Percentiles rank a stretch among this genome's conserved stretches.
These are phyloP conservation scores for Schrankia costaestrigalis DNA, from an alignment of 2,888 invertebrate species.

Conservation along the genomic window DNA sequence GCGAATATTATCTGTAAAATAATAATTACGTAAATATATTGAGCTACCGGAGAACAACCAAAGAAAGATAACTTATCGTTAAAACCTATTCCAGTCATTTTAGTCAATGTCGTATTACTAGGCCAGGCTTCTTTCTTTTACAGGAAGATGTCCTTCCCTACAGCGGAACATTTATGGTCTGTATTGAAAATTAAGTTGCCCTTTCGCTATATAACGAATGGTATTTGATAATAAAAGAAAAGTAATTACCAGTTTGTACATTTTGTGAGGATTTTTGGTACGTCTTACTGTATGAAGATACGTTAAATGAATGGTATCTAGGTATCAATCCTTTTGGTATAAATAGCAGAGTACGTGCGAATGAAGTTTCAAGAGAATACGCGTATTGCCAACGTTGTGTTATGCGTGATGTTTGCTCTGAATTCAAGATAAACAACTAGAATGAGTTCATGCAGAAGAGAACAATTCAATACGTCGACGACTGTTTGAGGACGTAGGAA, in stretches of 20 bases:
- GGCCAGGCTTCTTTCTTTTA: too few relatives aligned
- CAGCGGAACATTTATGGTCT: background rate
- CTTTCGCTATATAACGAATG: too few relatives aligned
- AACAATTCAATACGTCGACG: too few relatives aligned
- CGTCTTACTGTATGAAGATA: conserved; percentile 32
- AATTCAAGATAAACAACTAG: conserved; percentile 64
- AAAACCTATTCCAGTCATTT: too few relatives aligned
- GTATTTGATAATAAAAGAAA: background rate
- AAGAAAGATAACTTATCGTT: background rate
- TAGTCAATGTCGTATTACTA: too few relatives aligned
- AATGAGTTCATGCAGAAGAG: conserved; percentile 31
- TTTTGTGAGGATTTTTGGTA: conserved; percentile 47
- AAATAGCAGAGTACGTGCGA: conserved; percentile 52
- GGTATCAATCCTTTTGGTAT: conserved; percentile 37
- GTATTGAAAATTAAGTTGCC: too few relatives aligned
- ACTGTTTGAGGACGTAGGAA: too few relatives aligned
- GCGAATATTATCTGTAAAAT: conserved; percentile 55
- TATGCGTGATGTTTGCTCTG: conserved; percentile 50
- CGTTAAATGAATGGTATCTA: conserved; percentile 50
- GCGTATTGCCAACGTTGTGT: conserved; percentile 46
- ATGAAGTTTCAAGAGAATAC: conserved; percentile 53
- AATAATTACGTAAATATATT: background rate
- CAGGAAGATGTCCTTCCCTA: too few relatives aligned
- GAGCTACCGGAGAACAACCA: background rate
- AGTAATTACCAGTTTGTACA: conserved; percentile 73